phyloP scores from a whole-genome alignment of 2,113 vertebrate species.

The Pheucticus melanocephalus region DNA sequence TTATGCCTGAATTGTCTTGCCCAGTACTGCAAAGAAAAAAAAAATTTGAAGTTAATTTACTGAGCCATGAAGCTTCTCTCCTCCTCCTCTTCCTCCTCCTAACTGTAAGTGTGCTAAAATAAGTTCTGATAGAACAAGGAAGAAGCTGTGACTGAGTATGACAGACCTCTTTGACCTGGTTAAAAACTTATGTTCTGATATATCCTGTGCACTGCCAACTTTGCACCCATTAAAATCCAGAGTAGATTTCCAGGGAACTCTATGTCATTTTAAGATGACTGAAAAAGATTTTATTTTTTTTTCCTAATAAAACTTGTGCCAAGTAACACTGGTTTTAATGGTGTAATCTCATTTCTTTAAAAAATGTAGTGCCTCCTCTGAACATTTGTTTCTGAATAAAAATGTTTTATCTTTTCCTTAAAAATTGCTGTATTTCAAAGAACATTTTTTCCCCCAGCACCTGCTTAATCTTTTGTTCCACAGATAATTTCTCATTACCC shows the following conservation, averaged over 20 bases:
- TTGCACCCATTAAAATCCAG: background rate
- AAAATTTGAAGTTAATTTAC: conserved; percentile 19
- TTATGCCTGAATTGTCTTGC: conserved; percentile 26
- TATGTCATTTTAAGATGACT: background rate
- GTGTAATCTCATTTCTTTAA: background rate
- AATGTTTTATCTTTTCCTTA: conserved; percentile 51
- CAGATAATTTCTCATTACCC: conserved; percentile 84
- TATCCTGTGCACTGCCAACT: background rate
- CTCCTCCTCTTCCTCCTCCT: background rate
- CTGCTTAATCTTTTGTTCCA: conserved; percentile 74
- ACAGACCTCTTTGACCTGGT: background rate
- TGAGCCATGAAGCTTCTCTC: background rate
- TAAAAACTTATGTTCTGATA: background rate
- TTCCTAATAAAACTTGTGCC: background rate
- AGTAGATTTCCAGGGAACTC: background rate
- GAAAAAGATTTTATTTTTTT: background rate
- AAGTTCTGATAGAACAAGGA: background rate
- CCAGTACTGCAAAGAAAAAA: background rate
- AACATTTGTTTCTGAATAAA: conserved; percentile 13
- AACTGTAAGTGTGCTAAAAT: conserved; percentile 17
- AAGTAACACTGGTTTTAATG: background rate
- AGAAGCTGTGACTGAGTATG: background rate
- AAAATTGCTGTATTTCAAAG: conserved; percentile 60
- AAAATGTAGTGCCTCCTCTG: conserved; percentile 2
- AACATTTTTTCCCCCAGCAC: conserved; percentile 52